Conservation (phyloP, 2,113 vertebrate genomes). For the Bostrychus sinensis region DNA sequence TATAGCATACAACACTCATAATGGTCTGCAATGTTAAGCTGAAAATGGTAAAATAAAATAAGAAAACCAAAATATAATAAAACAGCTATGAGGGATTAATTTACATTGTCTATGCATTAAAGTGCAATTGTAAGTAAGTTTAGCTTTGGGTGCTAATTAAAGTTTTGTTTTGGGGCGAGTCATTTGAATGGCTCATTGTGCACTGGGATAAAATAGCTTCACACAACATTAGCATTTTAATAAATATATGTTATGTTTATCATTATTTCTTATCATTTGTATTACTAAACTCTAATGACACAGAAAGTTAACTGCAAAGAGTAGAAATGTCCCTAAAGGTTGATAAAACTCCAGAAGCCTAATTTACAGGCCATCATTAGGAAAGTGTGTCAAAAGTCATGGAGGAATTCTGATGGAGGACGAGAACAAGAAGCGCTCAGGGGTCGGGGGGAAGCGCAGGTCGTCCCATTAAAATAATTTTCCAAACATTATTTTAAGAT, state of each 20-base stretch:
- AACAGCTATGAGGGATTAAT: not conserved
- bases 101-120: not conserved
- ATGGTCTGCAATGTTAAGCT: no score
- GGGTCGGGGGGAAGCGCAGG: no score
- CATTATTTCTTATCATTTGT: not conserved
- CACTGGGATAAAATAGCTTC: not conserved
- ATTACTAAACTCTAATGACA: constrained; percentile 17
- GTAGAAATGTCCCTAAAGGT: no score
- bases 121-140: not conserved
- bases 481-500: not conserved
- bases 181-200: not conserved
- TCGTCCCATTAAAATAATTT: not conserved
- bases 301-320: not conserved
- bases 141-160: constrained; percentile 2
- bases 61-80: not conserved
- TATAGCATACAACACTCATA: no score
- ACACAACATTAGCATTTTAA: constrained; percentile 3
- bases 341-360: no score
- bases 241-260: not conserved
- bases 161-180: not conserved
- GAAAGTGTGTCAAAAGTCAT: no score
- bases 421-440: no score
- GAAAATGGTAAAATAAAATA: not conserved
- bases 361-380: no score
- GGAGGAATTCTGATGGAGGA: no score